Base-by-base conservation (phyloP, 1,140 invertebrate species). In the Nasonia vitripennis region DNA sequence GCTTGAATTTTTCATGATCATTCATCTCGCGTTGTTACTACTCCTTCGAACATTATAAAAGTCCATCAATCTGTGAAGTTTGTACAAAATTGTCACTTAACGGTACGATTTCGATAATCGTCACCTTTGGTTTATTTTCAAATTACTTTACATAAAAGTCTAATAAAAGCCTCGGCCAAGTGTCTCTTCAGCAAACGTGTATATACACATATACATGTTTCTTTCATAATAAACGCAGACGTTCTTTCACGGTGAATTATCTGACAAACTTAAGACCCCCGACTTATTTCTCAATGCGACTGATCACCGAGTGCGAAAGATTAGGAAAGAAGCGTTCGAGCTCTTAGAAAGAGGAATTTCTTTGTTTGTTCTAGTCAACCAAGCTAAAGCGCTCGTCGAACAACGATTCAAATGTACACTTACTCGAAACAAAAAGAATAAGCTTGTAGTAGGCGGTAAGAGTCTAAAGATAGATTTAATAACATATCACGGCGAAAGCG, bases 1-100 rank as follows among this genome's bases (percentile, higher is more conserved):
- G 12, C 5, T 85, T 67, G 34, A 75, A 70, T 81, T 77, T 34
- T 51, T 85, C 5, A 81, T 81, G n/a, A 68, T 85, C 45, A 51
- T 85, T 85, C 27, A 77, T 14, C 78, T 81, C 6, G 14, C 20
- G 2, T 74, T 85, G 12, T 27, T 77, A 55, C 81, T 77, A 17
- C 17, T 85, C 31, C 7, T 77, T 4, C 27, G 41, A 81, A 45
- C 62, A 62, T 62, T 81, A 48, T 85, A 81, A 85, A 68, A 70
- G 23, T 81, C 20, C 7, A 62, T 68, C 23, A 27, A 41, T 20
- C 10, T 77, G 27, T 37, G 81, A 81, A 77, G 20, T 77, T 85
- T 85, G 37, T 81, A 85, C 27, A 74, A 85, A 68, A 51, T 7
- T 48, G 1, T 20, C 20, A n/a, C 55, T 17, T 55, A 17, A 62